phyloP scores from a whole-genome alignment of 2,888 invertebrate species.

The Drosophila barbarae region DNA sequence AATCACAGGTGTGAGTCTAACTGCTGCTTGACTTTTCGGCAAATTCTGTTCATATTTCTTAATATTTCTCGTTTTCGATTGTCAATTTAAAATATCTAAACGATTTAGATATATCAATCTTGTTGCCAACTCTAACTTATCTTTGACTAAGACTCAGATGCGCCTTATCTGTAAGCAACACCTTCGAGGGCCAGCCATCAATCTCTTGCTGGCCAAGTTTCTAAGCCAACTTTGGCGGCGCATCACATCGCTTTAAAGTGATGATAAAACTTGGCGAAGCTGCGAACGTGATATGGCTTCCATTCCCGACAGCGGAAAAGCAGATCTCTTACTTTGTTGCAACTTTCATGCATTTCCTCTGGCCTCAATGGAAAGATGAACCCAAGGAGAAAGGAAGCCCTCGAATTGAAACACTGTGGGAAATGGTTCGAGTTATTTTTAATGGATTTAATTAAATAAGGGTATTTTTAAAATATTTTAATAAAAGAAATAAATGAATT shows the following conservation, averaged over 20 bases:
- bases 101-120: neutral
- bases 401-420: slow-evolving; percentile 15
- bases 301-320: neutral
- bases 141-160: neutral
- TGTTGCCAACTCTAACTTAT: neutral
- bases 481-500: too few species aligned
- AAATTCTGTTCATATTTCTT: neutral
- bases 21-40: neutral
- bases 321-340: slow-evolving; percentile 43
- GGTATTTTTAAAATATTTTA: too few species aligned
- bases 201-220: slow-evolving; percentile 44
- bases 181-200: slow-evolving; percentile 26
- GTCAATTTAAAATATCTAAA: too few species aligned
- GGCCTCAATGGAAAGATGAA: slow-evolving; percentile 4
- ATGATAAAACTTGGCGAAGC: slow-evolving; percentile 55
- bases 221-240: slow-evolving; percentile 47
- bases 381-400: neutral
- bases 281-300: slow-evolving; percentile 49
- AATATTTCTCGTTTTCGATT: neutral
- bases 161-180: slow-evolving; percentile 26
- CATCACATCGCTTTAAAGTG: slow-evolving; percentile 46
- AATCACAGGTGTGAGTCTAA: neutral
- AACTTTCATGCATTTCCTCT: slow-evolving; percentile 25
- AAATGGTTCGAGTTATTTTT: neutral
- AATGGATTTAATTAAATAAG: neutral